Conservation (phyloP, 2,113 vertebrate species). For the Centropus unirufus region DNA sequence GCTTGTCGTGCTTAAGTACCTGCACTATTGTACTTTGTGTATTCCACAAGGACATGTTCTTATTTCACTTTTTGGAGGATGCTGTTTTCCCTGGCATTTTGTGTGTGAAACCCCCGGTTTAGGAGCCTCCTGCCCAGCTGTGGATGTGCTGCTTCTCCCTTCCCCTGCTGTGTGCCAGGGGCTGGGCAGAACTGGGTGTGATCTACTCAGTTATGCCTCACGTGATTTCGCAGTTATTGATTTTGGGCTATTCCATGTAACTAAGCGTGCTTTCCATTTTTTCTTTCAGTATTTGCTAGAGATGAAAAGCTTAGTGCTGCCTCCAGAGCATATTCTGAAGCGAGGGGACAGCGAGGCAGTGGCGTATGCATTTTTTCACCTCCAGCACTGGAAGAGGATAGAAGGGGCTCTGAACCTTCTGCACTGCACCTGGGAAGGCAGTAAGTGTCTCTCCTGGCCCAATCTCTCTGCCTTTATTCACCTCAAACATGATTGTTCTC, state of each 20-base stretch:
- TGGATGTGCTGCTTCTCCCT: background rate
- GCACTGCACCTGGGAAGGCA: constrained; percentile 99
- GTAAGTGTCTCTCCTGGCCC: constrained; percentile 79
- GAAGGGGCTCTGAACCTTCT: constrained; percentile 96
- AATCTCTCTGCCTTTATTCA: background rate
- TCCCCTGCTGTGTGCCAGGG: background rate
- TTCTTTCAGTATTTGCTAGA: constrained; percentile 92
- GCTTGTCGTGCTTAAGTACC: background rate
- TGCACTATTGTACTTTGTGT: background rate
- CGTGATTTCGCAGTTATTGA: background rate
- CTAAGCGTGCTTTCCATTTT: background rate
- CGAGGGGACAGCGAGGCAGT: constrained; percentile 98
- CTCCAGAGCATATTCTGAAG: constrained; percentile 98
- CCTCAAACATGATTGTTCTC: background rate
- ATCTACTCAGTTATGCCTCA: fast-evolving
- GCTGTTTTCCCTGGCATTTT: background rate
- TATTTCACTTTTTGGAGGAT: background rate
- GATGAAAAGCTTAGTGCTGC: constrained; percentile 99
- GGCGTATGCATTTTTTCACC: constrained; percentile 97
- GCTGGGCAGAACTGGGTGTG: background rate
- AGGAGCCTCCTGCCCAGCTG: background rate
- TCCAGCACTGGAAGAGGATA: constrained; percentile 98
- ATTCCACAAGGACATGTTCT: background rate
- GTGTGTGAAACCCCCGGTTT: background rate
- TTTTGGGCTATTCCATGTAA: background rate